Conservation (phyloP, 2,888 invertebrate species). For the Metacarcinus magister region DNA sequence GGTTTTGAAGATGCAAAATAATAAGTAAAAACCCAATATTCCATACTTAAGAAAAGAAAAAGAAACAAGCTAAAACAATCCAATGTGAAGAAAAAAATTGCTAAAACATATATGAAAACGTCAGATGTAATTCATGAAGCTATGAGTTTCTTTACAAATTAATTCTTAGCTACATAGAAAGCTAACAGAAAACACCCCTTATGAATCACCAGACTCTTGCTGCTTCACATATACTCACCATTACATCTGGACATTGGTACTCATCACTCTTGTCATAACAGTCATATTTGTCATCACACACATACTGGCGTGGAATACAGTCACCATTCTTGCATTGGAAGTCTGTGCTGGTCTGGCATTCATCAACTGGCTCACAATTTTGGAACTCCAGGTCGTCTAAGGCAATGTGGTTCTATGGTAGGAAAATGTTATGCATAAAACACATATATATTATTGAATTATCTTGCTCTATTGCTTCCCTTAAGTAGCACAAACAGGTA, state of each 20-base stretch:
- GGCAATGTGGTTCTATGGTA: conserved; percentile 71
- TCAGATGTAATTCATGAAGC: no score
- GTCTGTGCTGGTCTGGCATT: conserved; percentile 70
- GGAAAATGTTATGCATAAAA: neutral
- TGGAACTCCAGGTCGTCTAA: conserved; percentile 74
- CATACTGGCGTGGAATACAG: conserved; percentile 66
- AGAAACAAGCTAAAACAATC: no score
- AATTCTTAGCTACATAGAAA: no score
- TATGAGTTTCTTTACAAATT: no score
- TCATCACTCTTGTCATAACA: conserved; percentile 78
- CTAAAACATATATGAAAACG: no score
- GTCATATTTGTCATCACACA: conserved; percentile 75
- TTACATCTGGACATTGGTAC: conserved; percentile 61
- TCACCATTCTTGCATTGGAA: conserved; percentile 67
- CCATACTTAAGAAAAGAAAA: no score
- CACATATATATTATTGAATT: neutral
- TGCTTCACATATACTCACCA: conserved; percentile 59
- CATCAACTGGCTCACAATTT: conserved; percentile 51
- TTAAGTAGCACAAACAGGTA: neutral
- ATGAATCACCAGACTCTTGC: neutral
- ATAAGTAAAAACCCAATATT: no score
- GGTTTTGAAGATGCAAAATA: no score
- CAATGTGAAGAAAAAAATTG: no score
- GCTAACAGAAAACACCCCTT: no score
- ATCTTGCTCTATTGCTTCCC: neutral